Evolutionary conservation across 2,113 vertebrate species (phyloP).

Genomic region (Todiramphus chloris): DNA sequence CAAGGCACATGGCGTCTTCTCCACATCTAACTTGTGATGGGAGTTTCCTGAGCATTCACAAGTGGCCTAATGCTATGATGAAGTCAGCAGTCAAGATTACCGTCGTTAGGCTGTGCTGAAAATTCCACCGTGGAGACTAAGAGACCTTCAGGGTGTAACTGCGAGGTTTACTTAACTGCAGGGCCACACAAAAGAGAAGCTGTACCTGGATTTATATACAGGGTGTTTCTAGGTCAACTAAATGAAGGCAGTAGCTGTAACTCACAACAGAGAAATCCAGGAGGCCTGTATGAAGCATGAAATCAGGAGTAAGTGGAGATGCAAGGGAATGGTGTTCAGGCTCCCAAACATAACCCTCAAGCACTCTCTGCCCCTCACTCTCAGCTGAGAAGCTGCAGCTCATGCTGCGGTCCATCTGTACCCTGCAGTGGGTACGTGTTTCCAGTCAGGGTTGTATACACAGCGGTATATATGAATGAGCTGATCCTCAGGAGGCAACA

Average conservation of each 20-base stretch:
- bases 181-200: rapidly evolving
- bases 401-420: not conserved
- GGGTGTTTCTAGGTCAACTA: not conserved
- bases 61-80: not conserved
- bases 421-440: rapidly evolving
- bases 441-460: not conserved
- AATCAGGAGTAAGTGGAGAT: not conserved
- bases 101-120: rapidly evolving
- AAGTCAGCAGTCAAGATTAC: not conserved
- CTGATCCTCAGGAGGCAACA: not conserved
- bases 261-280: not conserved
- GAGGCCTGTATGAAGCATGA: not conserved
- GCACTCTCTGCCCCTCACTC: not conserved
- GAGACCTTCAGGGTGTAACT: not conserved
- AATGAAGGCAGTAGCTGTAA: not conserved
- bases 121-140: not conserved
- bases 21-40: too few species aligned
- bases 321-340: not conserved
- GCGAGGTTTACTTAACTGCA: not conserved
- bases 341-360: not conserved
- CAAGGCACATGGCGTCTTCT: not conserved
- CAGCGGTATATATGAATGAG: not conserved
- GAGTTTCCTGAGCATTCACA: not conserved
- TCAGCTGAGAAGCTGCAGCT: not conserved
- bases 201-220: not conserved